Evolutionary conservation across 2,888 invertebrate genomes (phyloP).

Genomic region (Gastrophysa polygoni): DNA sequence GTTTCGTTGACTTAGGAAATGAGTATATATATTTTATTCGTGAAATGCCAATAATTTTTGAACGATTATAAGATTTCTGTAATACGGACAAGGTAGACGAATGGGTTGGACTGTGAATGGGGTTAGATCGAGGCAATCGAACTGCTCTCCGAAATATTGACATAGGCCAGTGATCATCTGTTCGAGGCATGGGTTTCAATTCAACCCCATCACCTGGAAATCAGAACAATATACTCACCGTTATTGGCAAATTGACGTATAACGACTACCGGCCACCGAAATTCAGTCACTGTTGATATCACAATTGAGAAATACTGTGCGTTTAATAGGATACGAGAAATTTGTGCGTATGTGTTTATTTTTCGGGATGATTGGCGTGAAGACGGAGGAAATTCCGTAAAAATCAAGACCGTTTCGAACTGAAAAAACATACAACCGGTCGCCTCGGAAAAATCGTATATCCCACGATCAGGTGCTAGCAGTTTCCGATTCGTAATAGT

Average conservation of each 20-base stretch:
- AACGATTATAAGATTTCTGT: too few species aligned
- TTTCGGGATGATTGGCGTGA: neutral
- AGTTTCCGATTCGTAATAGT: conserved; percentile 43
- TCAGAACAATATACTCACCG: conserved; percentile 1
- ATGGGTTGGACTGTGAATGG: too few species aligned
- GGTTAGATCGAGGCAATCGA: too few species aligned
- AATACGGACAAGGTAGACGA: too few species aligned
- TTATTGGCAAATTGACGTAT: too few species aligned
- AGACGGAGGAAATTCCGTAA: neutral
- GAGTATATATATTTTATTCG: too few species aligned
- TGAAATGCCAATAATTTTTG: too few species aligned
- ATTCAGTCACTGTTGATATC: conserved; percentile 18
- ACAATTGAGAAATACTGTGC: conserved; percentile 23
- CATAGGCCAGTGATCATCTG: neutral
- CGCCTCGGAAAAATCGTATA: conserved; percentile 22
- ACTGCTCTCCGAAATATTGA: neutral
- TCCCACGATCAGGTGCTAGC: conserved; percentile 48
- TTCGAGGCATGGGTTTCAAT: neutral
- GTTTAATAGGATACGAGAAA: conserved; percentile 24
- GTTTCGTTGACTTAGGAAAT: too few species aligned
- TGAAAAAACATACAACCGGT: conserved; percentile 32
- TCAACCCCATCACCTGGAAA: neutral
- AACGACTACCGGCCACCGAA: neutral
- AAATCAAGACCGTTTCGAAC: conserved; percentile 20
- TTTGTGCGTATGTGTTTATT: conserved; percentile 34